Base-by-base conservation (phyloP, 1,140 invertebrate species). In the Eriosoma lanigerum region DNA sequence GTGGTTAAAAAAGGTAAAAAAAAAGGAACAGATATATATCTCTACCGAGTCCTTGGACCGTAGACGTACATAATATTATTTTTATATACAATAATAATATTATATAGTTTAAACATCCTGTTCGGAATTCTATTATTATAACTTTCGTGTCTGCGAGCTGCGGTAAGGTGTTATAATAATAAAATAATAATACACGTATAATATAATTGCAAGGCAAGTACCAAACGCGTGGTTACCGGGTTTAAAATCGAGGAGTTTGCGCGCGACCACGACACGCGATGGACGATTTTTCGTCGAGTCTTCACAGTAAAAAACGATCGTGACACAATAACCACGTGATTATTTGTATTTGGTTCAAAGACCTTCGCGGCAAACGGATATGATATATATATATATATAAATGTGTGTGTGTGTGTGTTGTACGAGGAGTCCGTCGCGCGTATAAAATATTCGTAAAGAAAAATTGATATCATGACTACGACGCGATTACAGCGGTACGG, bases 71-170 rank as follows among this genome's bases (percentile, higher is more conserved):
- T 29, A 29, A 8, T 60, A 60, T 58, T 58, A 12, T 58, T 38
- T 4, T 38, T 38, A 38, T 38, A 38, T 38, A 38, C 32, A 38
- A 38, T 38, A 38, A 38, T 8, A 38, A 38, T 38, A 38, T 38
- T 38, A 38, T 38, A 38, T 38, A n/a, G n/a, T n/a, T n/a, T n/a
- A n/a, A n/a, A 48, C 44, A 62, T 78, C 75, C 75, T 60, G 56
- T 78, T 78, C 3, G 38, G 56, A 78, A 78, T 62, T 78, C 44
- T 56, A 62, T 78, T 78, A 17, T 78, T 78, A 32, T 62, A n/a
- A 19, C 26, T 24, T 48, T 15, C 21, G 19, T 46, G n/a, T 48
- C 17, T 19, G 3, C 48, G 19, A 38, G 46, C 26, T 70, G 46
- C 46, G 66, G 66, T 12, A 38, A 38, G 32, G 38, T 76, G 21